Evolutionary conservation across 2,888 invertebrate species (phyloP), one percentile per base, ranked within the genome.

Genomic region (Hydriomena furcata): DNA sequence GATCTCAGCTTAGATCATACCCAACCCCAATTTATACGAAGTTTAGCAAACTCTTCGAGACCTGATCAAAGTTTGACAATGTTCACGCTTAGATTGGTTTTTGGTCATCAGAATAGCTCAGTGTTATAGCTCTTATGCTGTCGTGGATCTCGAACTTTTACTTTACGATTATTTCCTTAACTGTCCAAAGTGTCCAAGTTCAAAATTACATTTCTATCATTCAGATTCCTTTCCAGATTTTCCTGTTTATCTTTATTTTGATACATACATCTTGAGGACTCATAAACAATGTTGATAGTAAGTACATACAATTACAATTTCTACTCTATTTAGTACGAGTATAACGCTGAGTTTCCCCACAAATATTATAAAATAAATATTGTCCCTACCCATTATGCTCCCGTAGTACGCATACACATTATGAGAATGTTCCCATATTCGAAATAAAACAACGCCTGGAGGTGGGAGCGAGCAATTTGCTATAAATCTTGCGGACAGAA

Each of bases 401-500:
- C 43, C 20, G 17, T 41, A 44, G n/a, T n/a, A n/a, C n/a, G n/a
- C 40, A 32, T 54, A 50, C 63, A 66, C 66, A 68, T 73, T 79
- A 70, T 70, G 62, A 64, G 60, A 58, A 56, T 52, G 51, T 56
- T 51, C 54, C 61, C 69, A 72, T 73, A 70, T 68, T 72, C 55
- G 69, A 71, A 80, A 79, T 81, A 83, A 82, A 79, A 78, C 72
- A 84, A 73, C 82, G 85, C 84, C 84, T 82, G 71, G 58, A 79
- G 77, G 73, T 71, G 60, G 71, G 67, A 65, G 72, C 66, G 73
- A 79, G 87, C 84, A 87, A 86, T 86, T 84, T 84, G 83, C 86
- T 76, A 83, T 86, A 86, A 86, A 86, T 86, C 82, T 79, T 60
- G 67, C 69, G 71, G 76, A 82, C 79, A 78, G 73, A 76, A 79